Evolutionary conservation across 2,888 invertebrate species (phyloP), one percentile per base, ranked within the genome.

Genomic region (Polyommatus icarus): DNA sequence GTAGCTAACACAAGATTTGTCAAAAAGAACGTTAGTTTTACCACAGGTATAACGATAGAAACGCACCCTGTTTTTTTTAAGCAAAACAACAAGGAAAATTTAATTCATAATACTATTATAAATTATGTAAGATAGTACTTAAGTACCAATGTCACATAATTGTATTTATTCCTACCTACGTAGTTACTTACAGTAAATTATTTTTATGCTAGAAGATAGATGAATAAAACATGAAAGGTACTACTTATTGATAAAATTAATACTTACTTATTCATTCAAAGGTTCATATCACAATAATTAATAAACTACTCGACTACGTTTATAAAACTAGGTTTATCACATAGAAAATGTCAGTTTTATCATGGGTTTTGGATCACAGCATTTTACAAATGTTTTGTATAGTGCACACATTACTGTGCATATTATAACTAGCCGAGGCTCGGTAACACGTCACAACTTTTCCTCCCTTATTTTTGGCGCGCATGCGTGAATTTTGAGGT

Each of bases 401-500:
- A 40, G 79, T 78, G 77, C 79, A 79, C 78, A 71, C 61, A 78
- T 73, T 77, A 40, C 77, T 79, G 78, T 71, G 79, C 80, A 76
- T 77, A 78, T 72, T 78, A 79, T 79, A 76, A 80, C 80, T 82
- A 79, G 32, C 75, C 77, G 78, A 79, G 73, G 76, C 79, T 80
- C 76, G 78, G 78, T 73, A 79, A 79, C 80, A 80, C 77, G 80
- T 80, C 80, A 78, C 77, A 76, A 78, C 46, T 57, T 79, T 81
- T 79, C 72, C 80, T 80, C 83, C 83, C 80, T 80, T 78, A 20
- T 79, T 80, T 71, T 78, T 82, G 83, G 78, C 84, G 89, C 93
- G 93, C 93, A 90, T 90, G 93, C 91, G 90, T 89, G 81, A 80
- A 78, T 75, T 85, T 83, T 80, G 80, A 89, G 90, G 91, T 91